Conservation (phyloP, 2,797 vertebrate genomes). For the Falco columbarius region DNA sequence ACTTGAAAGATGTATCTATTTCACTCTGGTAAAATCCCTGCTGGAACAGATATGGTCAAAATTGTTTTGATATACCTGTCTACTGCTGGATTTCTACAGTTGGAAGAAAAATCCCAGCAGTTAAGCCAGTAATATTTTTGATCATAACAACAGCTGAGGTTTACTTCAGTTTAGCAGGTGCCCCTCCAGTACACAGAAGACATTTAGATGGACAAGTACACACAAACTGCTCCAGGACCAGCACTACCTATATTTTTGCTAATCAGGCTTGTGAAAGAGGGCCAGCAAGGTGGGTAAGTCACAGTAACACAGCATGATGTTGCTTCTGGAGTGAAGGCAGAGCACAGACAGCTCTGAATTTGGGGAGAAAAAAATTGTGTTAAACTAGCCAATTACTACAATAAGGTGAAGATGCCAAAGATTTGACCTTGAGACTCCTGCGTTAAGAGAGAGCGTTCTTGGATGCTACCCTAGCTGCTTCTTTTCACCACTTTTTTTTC, state of each 20-base stretch:
- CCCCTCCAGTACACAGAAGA: not conserved
- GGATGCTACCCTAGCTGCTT: not conserved
- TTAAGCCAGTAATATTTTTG: not conserved
- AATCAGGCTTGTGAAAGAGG: not conserved
- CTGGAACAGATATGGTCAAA: not conserved
- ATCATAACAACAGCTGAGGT: not conserved
- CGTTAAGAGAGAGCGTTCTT: not conserved
- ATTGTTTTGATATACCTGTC: not conserved
- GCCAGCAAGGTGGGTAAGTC: not conserved
- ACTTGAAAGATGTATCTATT: not conserved
- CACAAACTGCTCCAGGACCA: not conserved
- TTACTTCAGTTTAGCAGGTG: not conserved
- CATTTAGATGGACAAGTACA: accelerated
- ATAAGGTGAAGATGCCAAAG: not conserved
- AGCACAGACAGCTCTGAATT: not conserved
- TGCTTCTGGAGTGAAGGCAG: not conserved
- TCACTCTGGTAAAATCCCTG: not conserved
- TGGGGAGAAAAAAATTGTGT: accelerated
- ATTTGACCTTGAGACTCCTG: not conserved
- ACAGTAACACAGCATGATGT: not conserved
- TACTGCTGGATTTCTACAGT: not conserved
- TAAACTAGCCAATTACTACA: not conserved
- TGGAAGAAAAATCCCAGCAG: not conserved
- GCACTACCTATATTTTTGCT: not conserved
- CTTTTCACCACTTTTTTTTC: not conserved